Percentiles rank a stretch among this genome's conserved stretches.
These are phyloP conservation scores for Holocentrus rufus DNA, from an alignment of 2,797 vertebrate species.

Conservation along the genomic window DNA sequence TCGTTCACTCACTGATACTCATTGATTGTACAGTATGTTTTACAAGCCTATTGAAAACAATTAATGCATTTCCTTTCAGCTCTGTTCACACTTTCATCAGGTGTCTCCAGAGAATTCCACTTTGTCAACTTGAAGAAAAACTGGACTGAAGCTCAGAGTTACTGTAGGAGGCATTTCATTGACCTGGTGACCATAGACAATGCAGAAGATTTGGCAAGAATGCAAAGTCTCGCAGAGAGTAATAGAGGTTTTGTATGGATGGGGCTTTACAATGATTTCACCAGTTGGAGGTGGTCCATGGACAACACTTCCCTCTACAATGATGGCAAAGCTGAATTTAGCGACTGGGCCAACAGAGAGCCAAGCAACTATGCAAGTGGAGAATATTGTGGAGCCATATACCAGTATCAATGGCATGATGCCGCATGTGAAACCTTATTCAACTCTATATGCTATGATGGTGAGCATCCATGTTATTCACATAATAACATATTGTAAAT, in stretches of 20 bases:
- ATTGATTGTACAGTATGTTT: no score
- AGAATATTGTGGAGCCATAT: no score
- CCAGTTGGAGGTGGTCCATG: conserved; percentile 24
- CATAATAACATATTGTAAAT: background rate
- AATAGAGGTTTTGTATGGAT: rapidly evolving
- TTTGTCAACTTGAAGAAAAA: background rate
- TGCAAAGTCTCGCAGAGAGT: background rate
- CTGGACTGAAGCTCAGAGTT: conserved; percentile 27
- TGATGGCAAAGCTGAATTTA: background rate
- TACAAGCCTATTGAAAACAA: background rate
- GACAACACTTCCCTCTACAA: conserved; percentile 22
- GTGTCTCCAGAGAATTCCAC: background rate
- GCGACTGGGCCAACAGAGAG: no score
- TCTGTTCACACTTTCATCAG: background rate
- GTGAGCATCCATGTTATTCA: background rate
- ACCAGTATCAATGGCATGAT: no score
- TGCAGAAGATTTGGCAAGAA: background rate
- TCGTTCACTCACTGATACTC: conserved; percentile 6
- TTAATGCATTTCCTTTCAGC: conserved; percentile 23
- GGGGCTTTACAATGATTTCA: conserved; percentile 19
- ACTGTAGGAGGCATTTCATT: conserved; percentile 21
- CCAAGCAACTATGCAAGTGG: no score
- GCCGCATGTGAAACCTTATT: no score
- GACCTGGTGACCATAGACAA: conserved; percentile 38
- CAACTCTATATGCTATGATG: no score